These are phyloP conservation scores for Diadumene lineata DNA, from an alignment of 92 coral and sea anemone genomes.

Conservation along the genomic window DNA sequence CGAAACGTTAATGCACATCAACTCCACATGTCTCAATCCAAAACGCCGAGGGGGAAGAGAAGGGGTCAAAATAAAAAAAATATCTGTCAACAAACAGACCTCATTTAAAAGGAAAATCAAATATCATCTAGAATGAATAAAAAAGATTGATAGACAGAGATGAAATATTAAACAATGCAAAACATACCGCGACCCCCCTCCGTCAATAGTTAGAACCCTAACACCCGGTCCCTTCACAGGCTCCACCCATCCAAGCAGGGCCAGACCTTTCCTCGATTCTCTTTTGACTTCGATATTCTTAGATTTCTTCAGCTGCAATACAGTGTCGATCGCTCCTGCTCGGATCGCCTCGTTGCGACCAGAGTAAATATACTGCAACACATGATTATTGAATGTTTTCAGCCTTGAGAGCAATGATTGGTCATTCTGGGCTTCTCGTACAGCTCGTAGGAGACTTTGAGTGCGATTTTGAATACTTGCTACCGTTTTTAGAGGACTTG, in stretches of 20 bases:
- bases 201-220: conserved; percentile 87
- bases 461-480: conserved; percentile 94
- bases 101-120: too few species aligned
- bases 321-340: conserved; percentile 66
- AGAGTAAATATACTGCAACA: conserved; percentile 73
- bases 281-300: conserved; percentile 69
- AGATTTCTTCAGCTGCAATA: conserved; percentile 59
- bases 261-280: conserved; percentile 76
- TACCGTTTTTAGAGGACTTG: conserved; percentile 66
- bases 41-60: too few species aligned
- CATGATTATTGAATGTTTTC: conserved; percentile 81
- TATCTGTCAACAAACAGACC: too few species aligned
- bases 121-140: too few species aligned
- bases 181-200: conserved; percentile 94
- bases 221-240: conserved; percentile 90
- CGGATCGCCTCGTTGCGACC: conserved; percentile 85
- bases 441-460: conserved; percentile 74
- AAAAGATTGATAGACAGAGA: too few species aligned
- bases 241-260: conserved; percentile 85
- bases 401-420: conserved; percentile 81
- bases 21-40: too few species aligned
- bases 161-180: too few species aligned
- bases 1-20: too few species aligned
- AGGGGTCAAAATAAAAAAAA: too few species aligned
- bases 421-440: conserved; percentile 77